Percentiles rank a stretch among this genome's conserved stretches.
Evolutionary conservation across 2,113 vertebrate species (phyloP).

Genomic region (Anser brachyrhynchus): DNA sequence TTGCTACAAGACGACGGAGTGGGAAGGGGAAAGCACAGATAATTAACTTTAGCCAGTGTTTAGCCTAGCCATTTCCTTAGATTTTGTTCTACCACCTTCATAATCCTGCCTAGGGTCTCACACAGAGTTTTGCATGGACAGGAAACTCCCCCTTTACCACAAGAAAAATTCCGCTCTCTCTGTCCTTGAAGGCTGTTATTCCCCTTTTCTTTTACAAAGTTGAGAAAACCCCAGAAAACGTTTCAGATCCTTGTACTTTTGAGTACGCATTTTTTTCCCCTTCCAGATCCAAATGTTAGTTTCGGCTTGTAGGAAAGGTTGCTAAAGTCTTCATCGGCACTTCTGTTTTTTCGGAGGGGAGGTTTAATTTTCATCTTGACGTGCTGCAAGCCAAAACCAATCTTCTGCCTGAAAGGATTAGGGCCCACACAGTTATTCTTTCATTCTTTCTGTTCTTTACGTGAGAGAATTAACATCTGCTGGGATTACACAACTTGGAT

Average conservation of each 20-base stretch:
- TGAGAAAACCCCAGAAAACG: conserved; percentile 37
- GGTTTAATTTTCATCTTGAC: background rate
- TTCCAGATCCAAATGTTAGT: background rate
- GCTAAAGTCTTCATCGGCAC: background rate
- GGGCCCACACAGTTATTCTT: background rate
- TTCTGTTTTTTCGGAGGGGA: background rate
- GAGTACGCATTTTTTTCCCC: background rate
- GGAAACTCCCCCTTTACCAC: conserved; percentile 19
- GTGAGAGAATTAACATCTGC: background rate
- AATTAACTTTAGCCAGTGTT: background rate
- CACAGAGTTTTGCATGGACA: background rate
- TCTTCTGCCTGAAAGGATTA: background rate
- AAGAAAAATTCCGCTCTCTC: conserved; percentile 9
- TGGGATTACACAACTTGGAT: background rate
- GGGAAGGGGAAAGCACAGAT: too few species aligned
- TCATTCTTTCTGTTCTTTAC: background rate
- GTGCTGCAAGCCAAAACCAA: background rate
- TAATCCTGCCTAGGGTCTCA: background rate
- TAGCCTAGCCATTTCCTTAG: background rate
- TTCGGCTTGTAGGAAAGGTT: background rate
- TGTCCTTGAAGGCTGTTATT: conserved; percentile 30
- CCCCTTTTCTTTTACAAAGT: conserved; percentile 21
- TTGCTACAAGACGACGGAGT: background rate
- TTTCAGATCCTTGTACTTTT: conserved; percentile 47
- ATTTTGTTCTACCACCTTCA: background rate